These are phyloP conservation scores for Ferdinandea cuprea DNA, from an alignment of 2,888 invertebrate species.

Conservation along the genomic window DNA sequence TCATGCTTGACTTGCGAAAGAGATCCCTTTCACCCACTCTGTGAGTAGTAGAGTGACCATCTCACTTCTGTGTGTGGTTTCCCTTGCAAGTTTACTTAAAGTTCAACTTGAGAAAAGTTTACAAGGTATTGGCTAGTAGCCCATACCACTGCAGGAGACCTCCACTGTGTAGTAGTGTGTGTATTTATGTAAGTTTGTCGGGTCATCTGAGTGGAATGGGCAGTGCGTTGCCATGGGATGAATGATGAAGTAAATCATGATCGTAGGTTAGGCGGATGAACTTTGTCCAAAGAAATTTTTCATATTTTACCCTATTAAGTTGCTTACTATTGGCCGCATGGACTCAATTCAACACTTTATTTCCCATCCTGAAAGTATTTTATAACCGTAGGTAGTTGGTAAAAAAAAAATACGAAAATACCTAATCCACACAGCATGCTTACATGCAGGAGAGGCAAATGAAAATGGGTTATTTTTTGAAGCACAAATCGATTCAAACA, in stretches of 20 bases:
- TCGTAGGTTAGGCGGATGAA: conserved; percentile 24
- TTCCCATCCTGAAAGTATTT: not conserved
- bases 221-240: conserved; percentile 23
- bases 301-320: conserved; percentile 51
- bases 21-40: conserved; percentile 9
- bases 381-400: conserved; percentile 28
- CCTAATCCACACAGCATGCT: too few relatives aligned
- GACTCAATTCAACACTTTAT: conserved; percentile 19
- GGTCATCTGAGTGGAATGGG: conserved; percentile 24
- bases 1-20: conserved; percentile 39
- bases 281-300: conserved; percentile 45
- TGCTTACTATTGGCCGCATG: not conserved
- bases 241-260: conserved; percentile 45
- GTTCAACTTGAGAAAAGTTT: conserved; percentile 45
- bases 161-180: not conserved
- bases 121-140: conserved; percentile 2
- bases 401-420: too few relatives aligned
- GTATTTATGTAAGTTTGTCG: conserved; percentile 11
- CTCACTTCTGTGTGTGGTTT: conserved; percentile 49
- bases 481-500: conserved; percentile 49
- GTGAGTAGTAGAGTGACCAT: conserved; percentile 55
- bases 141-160: too few relatives aligned
- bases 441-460: not conserved
- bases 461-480: conserved; percentile 7
- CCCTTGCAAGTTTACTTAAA: conserved; percentile 50